A percentile compares a stretch with the other conserved stretches of the same genome.
Conservation (phyloP, 2,888 invertebrate species). For the Smittia aterrima region DNA sequence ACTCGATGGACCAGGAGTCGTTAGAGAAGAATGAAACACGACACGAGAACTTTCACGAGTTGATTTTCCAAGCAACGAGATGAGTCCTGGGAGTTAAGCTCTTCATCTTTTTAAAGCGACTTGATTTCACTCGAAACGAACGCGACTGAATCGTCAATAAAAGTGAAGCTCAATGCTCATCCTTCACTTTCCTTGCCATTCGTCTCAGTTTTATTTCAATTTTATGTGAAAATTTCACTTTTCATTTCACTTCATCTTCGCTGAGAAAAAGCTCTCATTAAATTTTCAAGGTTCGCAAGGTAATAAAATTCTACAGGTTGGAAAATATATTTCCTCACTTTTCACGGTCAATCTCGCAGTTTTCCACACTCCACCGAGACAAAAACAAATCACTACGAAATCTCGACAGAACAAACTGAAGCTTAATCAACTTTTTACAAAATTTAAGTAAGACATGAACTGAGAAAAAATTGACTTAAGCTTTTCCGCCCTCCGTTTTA, state of each 20-base stretch:
- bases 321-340: background rate
- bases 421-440: background rate
- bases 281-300: slow-evolving; percentile 39
- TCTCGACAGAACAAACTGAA: background rate
- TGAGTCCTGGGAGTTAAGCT: slow-evolving; percentile 38
- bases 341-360: background rate
- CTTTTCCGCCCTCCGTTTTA: slow-evolving; percentile 4
- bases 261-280: slow-evolving; percentile 24
- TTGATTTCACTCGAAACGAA: background rate
- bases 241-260: background rate
- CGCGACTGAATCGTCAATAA: background rate
- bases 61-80: slow-evolving; percentile 4
- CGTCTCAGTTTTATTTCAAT: background rate
- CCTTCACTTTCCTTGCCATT: background rate
- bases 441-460: slow-evolving; percentile 6
- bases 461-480: background rate
- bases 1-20: background rate
- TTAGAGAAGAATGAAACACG: background rate
- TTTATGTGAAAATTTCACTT: slow-evolving; percentile 16
- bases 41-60: background rate
- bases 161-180: background rate
- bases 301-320: slow-evolving; percentile 38
- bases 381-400: no score
- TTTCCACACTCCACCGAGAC: no score
- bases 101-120: background rate